Base-by-base conservation (phyloP, 2,797 vertebrate species). In the Babyrousa celebensis region DNA sequence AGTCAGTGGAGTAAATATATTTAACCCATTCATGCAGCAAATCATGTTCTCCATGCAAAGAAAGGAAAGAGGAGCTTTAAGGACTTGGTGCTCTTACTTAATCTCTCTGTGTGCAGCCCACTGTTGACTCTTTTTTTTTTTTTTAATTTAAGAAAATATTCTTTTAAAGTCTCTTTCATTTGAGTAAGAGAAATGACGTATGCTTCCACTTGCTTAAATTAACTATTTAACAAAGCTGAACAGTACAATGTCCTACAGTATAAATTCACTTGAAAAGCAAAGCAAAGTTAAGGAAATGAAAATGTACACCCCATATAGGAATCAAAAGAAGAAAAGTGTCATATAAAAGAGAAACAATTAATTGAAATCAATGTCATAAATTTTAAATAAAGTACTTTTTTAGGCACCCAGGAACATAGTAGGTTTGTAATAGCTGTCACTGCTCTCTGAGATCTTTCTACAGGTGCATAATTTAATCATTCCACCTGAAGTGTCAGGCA, bases 381-480 rank as follows among this genome's bases (percentile, higher is more conserved):
- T 97, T 97, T 97, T 85, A 97, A 98, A 98, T 70, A 72, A n/a
- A 96, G 78, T 27, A 87, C 58, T 85, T 75, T 63, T 87, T 14
- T 74, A 89, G 86, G 88, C 98, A 97, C 87, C 94, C 75, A 86
- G n/a, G 90, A 95, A 92, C 97, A 88, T 98, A 97, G 96, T 98
- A 98, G 97, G 96, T 98, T 98, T 98, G 82, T 98, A 97, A 96
- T 94, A 96, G 91, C 93, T 98, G 97, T 98, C 98, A 98, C 92
- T 98, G 85, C 85, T 98, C 98, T 97, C 93, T n/a, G 72, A 97
- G 96, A 95, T 98, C 95, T 97, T 96, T 98, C 88, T 98, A 89
- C 93, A 97, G 92, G 79, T 96, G 85, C 97, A 96, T 98, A 98
- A 98, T 98, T 98, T 98, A 98, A 98, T 98, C 96, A 98, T 98